Base-by-base conservation (phyloP, 2,113 vertebrate genomes). In the Microcebus jonahi region DNA sequence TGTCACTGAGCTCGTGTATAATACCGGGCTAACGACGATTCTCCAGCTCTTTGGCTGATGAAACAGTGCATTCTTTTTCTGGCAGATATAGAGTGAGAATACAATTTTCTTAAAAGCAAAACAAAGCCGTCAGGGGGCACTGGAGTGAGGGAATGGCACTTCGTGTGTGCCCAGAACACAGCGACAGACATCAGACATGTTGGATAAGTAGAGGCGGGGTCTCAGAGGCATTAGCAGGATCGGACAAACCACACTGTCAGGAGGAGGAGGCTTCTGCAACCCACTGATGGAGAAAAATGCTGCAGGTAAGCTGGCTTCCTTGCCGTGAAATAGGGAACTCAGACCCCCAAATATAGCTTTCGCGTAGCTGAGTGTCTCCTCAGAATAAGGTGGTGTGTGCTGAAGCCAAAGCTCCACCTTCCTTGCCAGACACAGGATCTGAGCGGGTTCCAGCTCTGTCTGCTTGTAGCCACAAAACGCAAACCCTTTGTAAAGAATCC, bases 61-160 rank as follows among this genome's bases (percentile, higher is more conserved):
- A 80, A 84, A 91, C 0, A 81, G 45, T 57, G 27, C 21, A 53
- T 90, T 63, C 23, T 55, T 86, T 77, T 68, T 83, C n/a, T 92
- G 34, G 20, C 18, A 88, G 85, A 81, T 50, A 65, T 3, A n/a
- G 4, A 55, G 39, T 59, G 34, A 71, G 31, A 88, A 61, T 48
- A 5, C 93, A 97, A 76, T 31, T 29, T 27, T 70, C 39, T 88
- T 84, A 23, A 88, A 85, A 71, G 70, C 9, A 59, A 48, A 93
- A n/a, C 4, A 87, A 55, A 50, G 31, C 3, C 14, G 50, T 79
- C 48, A 42, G 11, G 23, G 29, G 10, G 17, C 0, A 3, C 50
- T 79, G 80, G 12, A 39, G 67, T 23, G 36, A 45, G 15, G 3
- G 13, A 68, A 81, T 15, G n/a, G 11, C 13, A 84, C 59, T 94